Base-by-base conservation (phyloP, 1,140 invertebrate genomes). In the Colletes latitarsis region DNA sequence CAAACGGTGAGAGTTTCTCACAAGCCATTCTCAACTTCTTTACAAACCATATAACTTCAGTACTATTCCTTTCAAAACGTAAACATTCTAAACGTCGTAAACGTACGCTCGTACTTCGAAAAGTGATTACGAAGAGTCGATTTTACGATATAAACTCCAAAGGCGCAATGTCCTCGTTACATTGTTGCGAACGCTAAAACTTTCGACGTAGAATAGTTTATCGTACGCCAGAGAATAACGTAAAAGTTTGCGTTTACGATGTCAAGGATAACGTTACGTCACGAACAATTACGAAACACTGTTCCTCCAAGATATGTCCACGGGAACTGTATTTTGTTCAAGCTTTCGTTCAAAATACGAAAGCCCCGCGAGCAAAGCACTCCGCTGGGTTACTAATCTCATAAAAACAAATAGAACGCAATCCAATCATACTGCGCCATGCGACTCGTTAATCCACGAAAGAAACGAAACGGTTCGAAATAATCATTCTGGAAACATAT, bases 381-480 rank as follows among this genome's bases (percentile, higher is more conserved):
- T 21, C 49, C 4, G 4, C 46, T 41, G 30, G 52, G 30, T 55
- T 55, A 17, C 39, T 46, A 43, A 76, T 76, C 39, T 57, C 73
- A 6, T 76, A 68, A 68, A 76, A 67, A 3, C 5, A 10, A 76
- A 67, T 6, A 49, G 4, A 3, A n/a, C 1, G 49, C 52, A 14
- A 67, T 67, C 19, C 62, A 76, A 67, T 76, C 52, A 46, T 43
- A 15, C n/a, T 46, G 5, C 39, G 6, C n/a, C 4, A 10, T 41
- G 63, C 52, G 43, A 39, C 52, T 67, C n/a, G 39, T 68, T 76
- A 55, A 76, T 55, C 52, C 52, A 8, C 0, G 49, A 5, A 57
- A n/a, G 63, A 67, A 57, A 55, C 5, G 63, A 14, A 75, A 64
- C 12, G 6, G 62, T 30, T 14, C 19, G 8, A 39, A 75, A 67